A percentile compares a stretch with the other conserved stretches of the same genome.
Conservation (phyloP, 2,113 vertebrate species). For the Myanophis thanlyinensis region DNA sequence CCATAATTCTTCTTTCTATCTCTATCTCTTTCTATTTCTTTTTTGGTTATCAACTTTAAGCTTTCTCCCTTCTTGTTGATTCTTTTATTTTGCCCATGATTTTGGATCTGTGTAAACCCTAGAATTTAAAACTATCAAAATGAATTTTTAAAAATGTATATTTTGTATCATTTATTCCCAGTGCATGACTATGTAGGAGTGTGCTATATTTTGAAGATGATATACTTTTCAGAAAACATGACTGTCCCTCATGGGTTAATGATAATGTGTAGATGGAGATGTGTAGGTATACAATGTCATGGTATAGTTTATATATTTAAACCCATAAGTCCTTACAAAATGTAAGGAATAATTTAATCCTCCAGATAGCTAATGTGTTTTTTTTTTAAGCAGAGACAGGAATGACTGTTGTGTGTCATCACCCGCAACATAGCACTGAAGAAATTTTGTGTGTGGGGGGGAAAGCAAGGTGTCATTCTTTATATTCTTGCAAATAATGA, state of each 20-base stretch:
- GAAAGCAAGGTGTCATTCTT: background rate
- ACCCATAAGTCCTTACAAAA: background rate
- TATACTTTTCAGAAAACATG: background rate
- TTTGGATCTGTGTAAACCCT: background rate
- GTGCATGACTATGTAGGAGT: background rate
- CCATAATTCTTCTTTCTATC: no score
- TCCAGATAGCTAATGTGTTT: background rate
- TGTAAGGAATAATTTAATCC: background rate
- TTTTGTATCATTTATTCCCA: background rate
- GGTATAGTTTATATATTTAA: background rate
- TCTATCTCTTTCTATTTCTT: no score
- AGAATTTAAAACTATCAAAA: background rate
- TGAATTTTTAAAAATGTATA: background rate
- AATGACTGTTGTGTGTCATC: background rate
- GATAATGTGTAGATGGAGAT: background rate
- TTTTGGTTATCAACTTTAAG: no score
- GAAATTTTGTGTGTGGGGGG: background rate
- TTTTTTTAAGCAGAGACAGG: background rate
- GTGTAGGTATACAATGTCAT: background rate
- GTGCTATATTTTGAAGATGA: background rate
- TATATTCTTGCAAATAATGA: background rate
- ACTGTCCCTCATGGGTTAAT: background rate
- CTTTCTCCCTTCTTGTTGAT: no score
- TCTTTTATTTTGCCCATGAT: background rate
- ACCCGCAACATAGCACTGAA: background rate